Percentiles rank a stretch among this genome's conserved stretches.
Evolutionary conservation across 2,113 vertebrate genomes (phyloP).

Genomic region (Amia ocellicauda): DNA sequence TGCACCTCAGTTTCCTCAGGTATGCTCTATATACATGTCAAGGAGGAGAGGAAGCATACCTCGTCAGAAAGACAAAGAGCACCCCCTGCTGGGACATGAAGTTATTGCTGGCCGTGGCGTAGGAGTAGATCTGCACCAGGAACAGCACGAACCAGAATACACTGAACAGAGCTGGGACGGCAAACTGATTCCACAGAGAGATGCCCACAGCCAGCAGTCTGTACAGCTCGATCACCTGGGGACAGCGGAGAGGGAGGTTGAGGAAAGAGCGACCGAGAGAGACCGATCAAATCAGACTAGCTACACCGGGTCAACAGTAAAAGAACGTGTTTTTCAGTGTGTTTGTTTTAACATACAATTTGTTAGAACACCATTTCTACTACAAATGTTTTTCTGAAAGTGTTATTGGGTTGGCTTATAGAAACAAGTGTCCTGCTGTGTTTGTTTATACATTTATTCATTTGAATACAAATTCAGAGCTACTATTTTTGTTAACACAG

Average conservation of each 20-base stretch:
- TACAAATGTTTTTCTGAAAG: too few species aligned
- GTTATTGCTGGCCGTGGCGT: constrained; percentile 41
- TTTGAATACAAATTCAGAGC: too few species aligned
- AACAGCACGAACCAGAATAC: constrained; percentile 80
- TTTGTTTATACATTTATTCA: too few species aligned
- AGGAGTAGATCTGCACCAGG: constrained; percentile 61
- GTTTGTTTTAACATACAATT: background rate
- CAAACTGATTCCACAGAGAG: constrained; percentile 77
- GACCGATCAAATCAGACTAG: too few species aligned
- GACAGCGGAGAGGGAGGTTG: background rate
- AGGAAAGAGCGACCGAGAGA: too few species aligned
- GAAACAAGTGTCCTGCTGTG: too few species aligned
- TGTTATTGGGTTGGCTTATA: too few species aligned
- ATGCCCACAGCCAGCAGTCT: constrained; percentile 65
- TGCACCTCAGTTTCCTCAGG: too few species aligned
- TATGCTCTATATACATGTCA: too few species aligned
- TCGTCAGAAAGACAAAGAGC: constrained; percentile 72
- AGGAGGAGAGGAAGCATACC: constrained; percentile 56
- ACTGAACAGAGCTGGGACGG: constrained; percentile 73
- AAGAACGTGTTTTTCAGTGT: background rate
- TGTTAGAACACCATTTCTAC: too few species aligned
- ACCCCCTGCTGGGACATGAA: constrained; percentile 61
- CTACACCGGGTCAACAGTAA: background rate
- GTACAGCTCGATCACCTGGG: constrained; percentile 67
- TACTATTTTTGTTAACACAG: too few species aligned